Evolutionary conservation across 2,888 invertebrate genomes (phyloP).

Genomic region (Heliconius sara): DNA sequence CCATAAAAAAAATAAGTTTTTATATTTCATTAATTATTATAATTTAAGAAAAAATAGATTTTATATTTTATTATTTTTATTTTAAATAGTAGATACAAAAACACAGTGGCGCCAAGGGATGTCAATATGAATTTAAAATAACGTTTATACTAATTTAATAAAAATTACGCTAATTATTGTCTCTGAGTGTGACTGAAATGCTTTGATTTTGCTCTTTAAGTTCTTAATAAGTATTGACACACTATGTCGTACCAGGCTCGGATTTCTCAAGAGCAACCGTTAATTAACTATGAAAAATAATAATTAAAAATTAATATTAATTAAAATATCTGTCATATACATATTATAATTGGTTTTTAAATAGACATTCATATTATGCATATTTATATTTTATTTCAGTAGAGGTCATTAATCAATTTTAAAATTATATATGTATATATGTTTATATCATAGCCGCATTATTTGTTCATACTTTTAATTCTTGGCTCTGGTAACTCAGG

Average conservation of each 20-base stretch:
- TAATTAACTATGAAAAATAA: background rate
- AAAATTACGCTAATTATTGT: background rate
- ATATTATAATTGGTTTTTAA: background rate
- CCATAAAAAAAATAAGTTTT: too few species aligned
- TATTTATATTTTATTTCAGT: background rate
- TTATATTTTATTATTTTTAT: too few species aligned
- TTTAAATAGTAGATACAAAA: too few species aligned
- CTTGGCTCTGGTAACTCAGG: too few species aligned
- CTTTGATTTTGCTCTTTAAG: background rate
- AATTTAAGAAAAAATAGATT: too few species aligned
- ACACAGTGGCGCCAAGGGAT: too few species aligned
- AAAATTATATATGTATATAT: too few species aligned
- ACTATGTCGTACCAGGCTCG: background rate
- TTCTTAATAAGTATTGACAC: background rate
- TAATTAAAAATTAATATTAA: background rate
- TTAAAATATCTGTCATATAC: background rate
- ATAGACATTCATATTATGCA: background rate
- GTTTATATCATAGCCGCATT: too few species aligned
- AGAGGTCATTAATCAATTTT: background rate
- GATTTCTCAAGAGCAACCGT: background rate
- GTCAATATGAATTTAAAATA: background rate
- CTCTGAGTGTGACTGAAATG: background rate
- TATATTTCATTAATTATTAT: too few species aligned
- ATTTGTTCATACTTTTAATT: too few species aligned
- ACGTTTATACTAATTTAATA: background rate